phyloP scores from a whole-genome alignment of 2,797 vertebrate genomes.

The Scomberomorus guttatus region DNA sequence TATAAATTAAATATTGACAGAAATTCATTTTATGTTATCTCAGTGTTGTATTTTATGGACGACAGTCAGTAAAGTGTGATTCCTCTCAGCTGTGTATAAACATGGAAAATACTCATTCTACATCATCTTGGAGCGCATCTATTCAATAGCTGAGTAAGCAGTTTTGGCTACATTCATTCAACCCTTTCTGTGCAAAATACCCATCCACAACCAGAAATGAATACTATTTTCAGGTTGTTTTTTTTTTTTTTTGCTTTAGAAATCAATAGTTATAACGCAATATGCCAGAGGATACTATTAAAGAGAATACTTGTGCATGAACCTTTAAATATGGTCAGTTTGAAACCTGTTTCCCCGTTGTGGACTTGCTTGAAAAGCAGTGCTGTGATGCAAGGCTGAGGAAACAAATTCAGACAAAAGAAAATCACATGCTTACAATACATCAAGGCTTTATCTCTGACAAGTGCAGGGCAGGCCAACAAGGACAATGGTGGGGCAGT shows the following conservation, averaged over 20 bases:
- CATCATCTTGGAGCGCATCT: not conserved
- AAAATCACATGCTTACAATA: constrained; percentile 41
- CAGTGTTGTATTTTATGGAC: too few species aligned
- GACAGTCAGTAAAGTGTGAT: too few species aligned
- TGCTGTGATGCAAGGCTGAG: constrained; percentile 54
- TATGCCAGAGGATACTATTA: constrained; percentile 6
- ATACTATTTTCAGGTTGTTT: not conserved
- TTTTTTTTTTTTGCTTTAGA: not conserved
- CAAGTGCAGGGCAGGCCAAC: constrained; percentile 50
- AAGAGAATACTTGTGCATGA: constrained; percentile 3
- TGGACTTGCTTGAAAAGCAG: constrained; percentile 25
- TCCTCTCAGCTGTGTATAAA: too few species aligned
- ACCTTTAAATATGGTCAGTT: constrained; percentile 16
- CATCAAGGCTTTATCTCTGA: constrained; percentile 56
- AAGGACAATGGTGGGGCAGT: constrained; percentile 59
- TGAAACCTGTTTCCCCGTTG: not conserved
- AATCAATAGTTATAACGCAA: not conserved
- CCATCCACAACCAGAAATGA: not conserved
- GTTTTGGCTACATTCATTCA: not conserved
- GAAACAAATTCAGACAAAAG: constrained; percentile 46
- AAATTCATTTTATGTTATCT: too few species aligned
- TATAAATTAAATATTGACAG: too few species aligned
- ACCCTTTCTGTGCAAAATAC: not conserved
- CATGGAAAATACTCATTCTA: not conserved
- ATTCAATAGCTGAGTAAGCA: not conserved